Evolutionary conservation across 1,140 invertebrate genomes (phyloP), one percentile per base, ranked within the genome.

Genomic region (Frieseomelitta varia): DNA sequence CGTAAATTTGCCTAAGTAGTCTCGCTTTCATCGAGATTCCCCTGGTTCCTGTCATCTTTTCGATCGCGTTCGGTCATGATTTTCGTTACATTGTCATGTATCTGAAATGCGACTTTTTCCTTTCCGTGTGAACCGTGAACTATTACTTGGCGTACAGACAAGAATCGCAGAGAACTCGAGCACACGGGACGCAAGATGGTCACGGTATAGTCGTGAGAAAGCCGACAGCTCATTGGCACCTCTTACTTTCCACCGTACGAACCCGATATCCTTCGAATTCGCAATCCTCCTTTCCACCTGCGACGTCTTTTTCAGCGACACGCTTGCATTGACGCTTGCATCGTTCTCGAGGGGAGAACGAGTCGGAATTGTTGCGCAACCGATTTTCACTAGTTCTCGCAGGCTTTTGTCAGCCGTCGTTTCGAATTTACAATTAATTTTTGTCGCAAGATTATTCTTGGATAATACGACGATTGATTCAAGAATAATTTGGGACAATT

Each of bases 201-300:
- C n/a, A 80, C 71, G n/a, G 47, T 79, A 85, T 89, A 81, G 88
- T 89, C 74, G 85, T 87, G 85, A 89, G 85, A 89, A 86, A 47
- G 24, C 39, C 17, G 67, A 67, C 68, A 55, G 56, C 72, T 74
- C 80, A 65, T 67, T 76, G 55, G 53, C 67, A 76, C 71, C 71
- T 85, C 83, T 87, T 87, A 85, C 86, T 87, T 82, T 76, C 74
- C 83, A 85, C 24, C 58, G 21, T 47, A 58, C 67, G 72, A 88
- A 88, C 87, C 30, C 61, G 88, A 89, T 88, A 89, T 82, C 84
- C 72, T 86, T 88, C 87, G 47, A 89, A 89, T 88, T 86, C 34
- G 67, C 72, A n/a, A 55, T 55, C 39, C 63, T 39, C 71, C 73
- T 85, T 81, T 81, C 81, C 87, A 81, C 53, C 39, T 34, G n/a